Percentiles rank a stretch among this genome's conserved stretches.
Conservation (phyloP, 2,113 vertebrate genomes). For the Chitala chitala region DNA sequence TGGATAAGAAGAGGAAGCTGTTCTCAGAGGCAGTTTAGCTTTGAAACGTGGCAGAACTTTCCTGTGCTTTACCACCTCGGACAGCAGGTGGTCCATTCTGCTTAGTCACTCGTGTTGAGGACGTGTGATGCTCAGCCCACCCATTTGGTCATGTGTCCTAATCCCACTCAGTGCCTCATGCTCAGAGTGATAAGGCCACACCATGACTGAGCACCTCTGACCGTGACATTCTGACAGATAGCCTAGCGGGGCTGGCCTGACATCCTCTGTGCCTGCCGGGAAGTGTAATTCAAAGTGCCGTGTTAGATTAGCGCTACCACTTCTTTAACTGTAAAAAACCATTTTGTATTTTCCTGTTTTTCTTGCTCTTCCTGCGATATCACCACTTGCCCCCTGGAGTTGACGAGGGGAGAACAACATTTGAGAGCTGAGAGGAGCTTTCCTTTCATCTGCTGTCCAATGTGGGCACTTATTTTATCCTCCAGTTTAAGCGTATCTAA, state of each 20-base stretch:
- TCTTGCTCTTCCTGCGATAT: neutral
- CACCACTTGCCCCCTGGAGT: neutral
- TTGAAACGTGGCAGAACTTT: too few relatives aligned
- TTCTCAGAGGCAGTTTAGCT: too few relatives aligned
- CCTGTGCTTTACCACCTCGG: too few relatives aligned
- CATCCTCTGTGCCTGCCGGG: constrained; percentile 1
- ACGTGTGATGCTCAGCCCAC: neutral
- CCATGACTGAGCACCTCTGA: constrained; percentile 22
- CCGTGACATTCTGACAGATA: constrained; percentile 26
- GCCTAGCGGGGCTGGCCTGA: constrained; percentile 22
- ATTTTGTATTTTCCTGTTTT: constrained; percentile 21
- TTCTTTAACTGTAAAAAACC: constrained; percentile 27
- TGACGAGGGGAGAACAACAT: neutral
- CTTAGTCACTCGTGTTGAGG: neutral
- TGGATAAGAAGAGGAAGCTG: too few relatives aligned
- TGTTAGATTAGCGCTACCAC: constrained; percentile 41
- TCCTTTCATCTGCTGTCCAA: too few relatives aligned
- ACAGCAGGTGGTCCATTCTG: neutral
- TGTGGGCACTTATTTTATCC: too few relatives aligned
- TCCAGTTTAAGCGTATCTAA: neutral
- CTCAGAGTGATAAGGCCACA: constrained; percentile 24
- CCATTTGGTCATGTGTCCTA: constrained; percentile 22
- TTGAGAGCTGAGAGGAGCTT: neutral
- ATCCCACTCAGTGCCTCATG: constrained; percentile 29
- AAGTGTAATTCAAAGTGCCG: constrained; percentile 18